A percentile compares a stretch with the other conserved stretches of the same genome.
Conservation (phyloP, 2,797 vertebrate genomes). For the Otolemur crassicaudatus region DNA sequence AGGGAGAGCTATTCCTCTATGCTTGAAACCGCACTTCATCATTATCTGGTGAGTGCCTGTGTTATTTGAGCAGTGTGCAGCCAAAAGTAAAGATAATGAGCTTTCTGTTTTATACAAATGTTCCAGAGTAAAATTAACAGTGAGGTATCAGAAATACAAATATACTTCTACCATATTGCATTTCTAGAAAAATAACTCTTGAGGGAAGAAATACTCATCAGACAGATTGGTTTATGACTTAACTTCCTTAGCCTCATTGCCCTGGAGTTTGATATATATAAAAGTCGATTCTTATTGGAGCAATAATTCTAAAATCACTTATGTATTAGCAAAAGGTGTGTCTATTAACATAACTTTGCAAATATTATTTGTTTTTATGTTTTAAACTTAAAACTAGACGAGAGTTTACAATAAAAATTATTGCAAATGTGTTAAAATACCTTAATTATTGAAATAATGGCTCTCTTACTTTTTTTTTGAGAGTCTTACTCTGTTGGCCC, state of each 20-base stretch:
- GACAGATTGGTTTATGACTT: not conserved
- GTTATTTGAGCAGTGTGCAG: not conserved
- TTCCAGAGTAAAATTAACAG: conserved; percentile 19
- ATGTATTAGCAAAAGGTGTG: not conserved
- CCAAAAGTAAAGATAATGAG: not conserved
- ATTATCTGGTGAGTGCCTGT: not conserved
- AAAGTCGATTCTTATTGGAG: not conserved
- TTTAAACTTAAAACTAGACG: not conserved
- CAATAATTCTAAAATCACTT: not conserved
- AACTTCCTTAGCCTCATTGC: conserved; percentile 24
- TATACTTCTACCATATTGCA: not conserved
- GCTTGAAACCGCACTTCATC: not conserved
- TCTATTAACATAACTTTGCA: not conserved
- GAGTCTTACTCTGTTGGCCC: no score
- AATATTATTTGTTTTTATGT: not conserved
- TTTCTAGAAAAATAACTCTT: conserved; percentile 34
- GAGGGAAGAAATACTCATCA: not conserved
- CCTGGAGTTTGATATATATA: not conserved
- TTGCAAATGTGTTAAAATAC: conserved; percentile 33
- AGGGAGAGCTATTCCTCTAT: not conserved
- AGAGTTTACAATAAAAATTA: not conserved
- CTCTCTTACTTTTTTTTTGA: conserved; percentile 42
- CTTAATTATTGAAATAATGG: conserved; percentile 20
- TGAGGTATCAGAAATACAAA: not conserved
- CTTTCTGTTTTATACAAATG: not conserved